phyloP scores from a whole-genome alignment of 1,140 invertebrate genomes.

The Hirudo medicinalis region DNA sequence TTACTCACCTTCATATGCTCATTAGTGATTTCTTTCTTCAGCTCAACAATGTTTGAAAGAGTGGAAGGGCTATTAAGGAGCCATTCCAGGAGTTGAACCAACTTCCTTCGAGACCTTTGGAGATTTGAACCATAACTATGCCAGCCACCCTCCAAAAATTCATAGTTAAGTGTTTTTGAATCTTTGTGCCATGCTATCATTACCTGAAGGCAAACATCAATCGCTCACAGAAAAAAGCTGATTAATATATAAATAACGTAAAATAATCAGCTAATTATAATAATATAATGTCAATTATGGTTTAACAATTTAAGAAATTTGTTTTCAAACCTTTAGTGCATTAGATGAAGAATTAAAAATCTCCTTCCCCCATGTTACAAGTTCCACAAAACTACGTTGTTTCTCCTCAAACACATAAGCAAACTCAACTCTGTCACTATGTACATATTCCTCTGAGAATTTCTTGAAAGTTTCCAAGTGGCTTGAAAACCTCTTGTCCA shows the following conservation, averaged over 20 bases:
- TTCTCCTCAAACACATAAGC: slow-evolving; percentile 14
- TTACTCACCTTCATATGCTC: slow-evolving; percentile 14
- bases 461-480: slow-evolving; percentile 11
- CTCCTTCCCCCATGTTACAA: slow-evolving; percentile 10
- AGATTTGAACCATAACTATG: not conserved
- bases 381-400: not conserved
- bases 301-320: not conserved
- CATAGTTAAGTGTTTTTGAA: slow-evolving; percentile 13
- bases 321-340: slow-evolving; percentile 1
- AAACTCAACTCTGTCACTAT: slow-evolving; percentile 4
- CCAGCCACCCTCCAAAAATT: slow-evolving; percentile 14
- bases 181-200: slow-evolving; percentile 10
- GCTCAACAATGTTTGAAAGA: slow-evolving; percentile 4
- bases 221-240: not conserved
- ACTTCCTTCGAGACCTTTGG: slow-evolving; percentile 4
- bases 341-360: not conserved
- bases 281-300: not conserved
- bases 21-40: slow-evolving; percentile 3
- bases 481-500: no score
- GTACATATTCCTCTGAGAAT: not conserved
- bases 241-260: not conserved
- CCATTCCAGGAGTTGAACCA: slow-evolving; percentile 15
- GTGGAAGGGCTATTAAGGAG: not conserved
- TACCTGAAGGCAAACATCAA: slow-evolving; percentile 7
- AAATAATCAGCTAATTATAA: not conserved